A percentile compares a stretch with the other conserved stretches of the same genome.
These are phyloP conservation scores for Hepsetus odoe DNA, from an alignment of 2,113 vertebrate species.

Conservation along the genomic window DNA sequence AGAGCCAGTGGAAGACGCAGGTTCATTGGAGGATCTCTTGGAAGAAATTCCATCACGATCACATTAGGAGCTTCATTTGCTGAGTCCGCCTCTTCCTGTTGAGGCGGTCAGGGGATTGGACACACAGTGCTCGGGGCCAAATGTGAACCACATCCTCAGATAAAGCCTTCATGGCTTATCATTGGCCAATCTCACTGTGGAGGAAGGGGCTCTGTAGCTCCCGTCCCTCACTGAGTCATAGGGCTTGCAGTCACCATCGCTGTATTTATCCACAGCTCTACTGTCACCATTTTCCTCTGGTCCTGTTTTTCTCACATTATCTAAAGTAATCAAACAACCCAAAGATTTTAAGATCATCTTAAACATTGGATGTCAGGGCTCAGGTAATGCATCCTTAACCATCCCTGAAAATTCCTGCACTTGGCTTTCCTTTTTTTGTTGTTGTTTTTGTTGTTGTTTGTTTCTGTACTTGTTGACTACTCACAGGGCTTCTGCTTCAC, in stretches of 20 bases:
- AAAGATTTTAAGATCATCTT: slow-evolving; percentile 29
- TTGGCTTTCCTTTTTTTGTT: neutral
- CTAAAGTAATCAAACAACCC: slow-evolving; percentile 27
- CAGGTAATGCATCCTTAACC: neutral
- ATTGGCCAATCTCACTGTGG: slow-evolving; percentile 41
- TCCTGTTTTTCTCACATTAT: neutral
- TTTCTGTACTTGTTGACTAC: slow-evolving; percentile 8
- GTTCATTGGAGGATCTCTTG: slow-evolving; percentile 72
- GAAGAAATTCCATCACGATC: slow-evolving; percentile 63
- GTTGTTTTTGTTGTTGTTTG: neutral
- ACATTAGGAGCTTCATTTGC: slow-evolving; percentile 57
- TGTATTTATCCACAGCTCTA: slow-evolving; percentile 50
- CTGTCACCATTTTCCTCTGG: neutral
- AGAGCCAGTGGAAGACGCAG: slow-evolving; percentile 58
- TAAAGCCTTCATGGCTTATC: slow-evolving; percentile 6
- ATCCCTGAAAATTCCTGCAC: slow-evolving; percentile 9
- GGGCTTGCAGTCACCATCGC: neutral
- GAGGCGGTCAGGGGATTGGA: slow-evolving; percentile 32
- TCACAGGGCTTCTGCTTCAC: slow-evolving; percentile 2
- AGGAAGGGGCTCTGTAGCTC: slow-evolving; percentile 13
- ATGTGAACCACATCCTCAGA: slow-evolving; percentile 41
- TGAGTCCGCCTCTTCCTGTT: neutral
- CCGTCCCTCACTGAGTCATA: slow-evolving; percentile 33
- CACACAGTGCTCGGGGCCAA: slow-evolving; percentile 36
- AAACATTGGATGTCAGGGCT: neutral